Evolutionary conservation across 2,113 vertebrate species (phyloP), one percentile per base, ranked within the genome.

Genomic region (zebrafish (Danio rerio)): DNA sequence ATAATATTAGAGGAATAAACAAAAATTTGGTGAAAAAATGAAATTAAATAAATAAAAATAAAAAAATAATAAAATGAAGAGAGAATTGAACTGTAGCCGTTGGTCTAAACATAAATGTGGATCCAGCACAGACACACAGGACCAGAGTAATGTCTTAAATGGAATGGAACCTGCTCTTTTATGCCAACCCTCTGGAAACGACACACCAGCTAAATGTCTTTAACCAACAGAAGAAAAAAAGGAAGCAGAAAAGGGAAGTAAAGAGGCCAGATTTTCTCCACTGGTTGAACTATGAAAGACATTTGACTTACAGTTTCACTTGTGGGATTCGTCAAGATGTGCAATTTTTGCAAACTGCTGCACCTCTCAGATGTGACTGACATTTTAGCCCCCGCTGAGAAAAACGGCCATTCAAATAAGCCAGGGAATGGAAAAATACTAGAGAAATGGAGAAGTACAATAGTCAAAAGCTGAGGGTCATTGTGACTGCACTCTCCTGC

Each of bases 151-250:
- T 91, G 88, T 88, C 85, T 86, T 89, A 91, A 92, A 93, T 93
- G 91, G 81, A 72, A 84, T 72, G 84, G 87, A 89, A 88, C 89
- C 89, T 92, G 91, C 91, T 92, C 78, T 71, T 89, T 91, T 90
- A 89, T 93, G 91, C 91, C 92, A 88, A 31, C 56, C 66, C 70
- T 79, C 88, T 91, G 92, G 91, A 89, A 88, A 85, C 78, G 72
- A 85, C 90, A 89, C 90, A 81, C 86, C n/a, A n/a, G n/a, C n/a
- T n/a, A 89, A 71, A 85, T 88, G 89, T 91, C 88, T 61, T 80
- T 86, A 73, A 87, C 62, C 72, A 7, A 55, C 15, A 20, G 9
- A 16, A 18, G 42, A 66, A 21, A 62, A 6, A 47, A 3, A 45
- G 13, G 78, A 63, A 65, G 63, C 16, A 56, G 18, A 58, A 58